Conservation (phyloP, 2,797 vertebrate genomes). For the Neoniphon sammara region DNA sequence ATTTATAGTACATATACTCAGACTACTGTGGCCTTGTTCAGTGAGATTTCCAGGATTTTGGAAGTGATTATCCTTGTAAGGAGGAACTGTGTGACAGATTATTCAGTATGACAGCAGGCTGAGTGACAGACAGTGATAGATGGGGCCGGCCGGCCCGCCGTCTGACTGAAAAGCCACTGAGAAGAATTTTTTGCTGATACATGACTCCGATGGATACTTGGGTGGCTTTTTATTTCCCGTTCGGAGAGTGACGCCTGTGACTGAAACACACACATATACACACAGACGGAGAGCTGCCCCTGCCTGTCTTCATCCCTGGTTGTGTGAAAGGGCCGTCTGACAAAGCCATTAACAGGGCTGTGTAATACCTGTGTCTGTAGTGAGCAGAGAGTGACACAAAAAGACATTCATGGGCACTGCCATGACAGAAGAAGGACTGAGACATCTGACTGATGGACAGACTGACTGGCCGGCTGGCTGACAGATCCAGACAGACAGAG, state of each 20-base stretch:
- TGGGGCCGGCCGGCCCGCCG: slow-evolving; percentile 45
- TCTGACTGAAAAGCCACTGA: slow-evolving; percentile 53
- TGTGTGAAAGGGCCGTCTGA: slow-evolving; percentile 81
- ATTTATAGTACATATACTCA: not conserved
- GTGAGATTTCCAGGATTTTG: slow-evolving; percentile 16
- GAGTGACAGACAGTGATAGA: slow-evolving; percentile 61
- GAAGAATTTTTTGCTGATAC: slow-evolving; percentile 64
- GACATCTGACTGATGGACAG: slow-evolving; percentile 60
- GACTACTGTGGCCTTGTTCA: not conserved
- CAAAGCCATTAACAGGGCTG: slow-evolving; percentile 82
- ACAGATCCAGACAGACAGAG: slow-evolving; percentile 58
- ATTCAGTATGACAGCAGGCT: slow-evolving; percentile 13
- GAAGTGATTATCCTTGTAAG: slow-evolving; percentile 4
- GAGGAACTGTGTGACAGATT: slow-evolving; percentile 27
- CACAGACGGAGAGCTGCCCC: slow-evolving; percentile 63
- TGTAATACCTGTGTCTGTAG: slow-evolving; percentile 79
- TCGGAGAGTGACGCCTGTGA: slow-evolving; percentile 64
- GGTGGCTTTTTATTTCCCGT: slow-evolving; percentile 74
- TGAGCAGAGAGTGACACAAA: slow-evolving; percentile 70
- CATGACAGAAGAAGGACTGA: slow-evolving; percentile 69
- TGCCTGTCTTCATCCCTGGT: slow-evolving; percentile 74
- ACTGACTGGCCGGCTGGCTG: slow-evolving; percentile 54
- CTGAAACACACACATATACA: slow-evolving; percentile 55
- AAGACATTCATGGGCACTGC: slow-evolving; percentile 76
- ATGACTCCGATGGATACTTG: slow-evolving; percentile 55